Evolutionary conservation across 2,113 vertebrate genomes (phyloP).

Genomic region (Triplophysa siluroides): DNA sequence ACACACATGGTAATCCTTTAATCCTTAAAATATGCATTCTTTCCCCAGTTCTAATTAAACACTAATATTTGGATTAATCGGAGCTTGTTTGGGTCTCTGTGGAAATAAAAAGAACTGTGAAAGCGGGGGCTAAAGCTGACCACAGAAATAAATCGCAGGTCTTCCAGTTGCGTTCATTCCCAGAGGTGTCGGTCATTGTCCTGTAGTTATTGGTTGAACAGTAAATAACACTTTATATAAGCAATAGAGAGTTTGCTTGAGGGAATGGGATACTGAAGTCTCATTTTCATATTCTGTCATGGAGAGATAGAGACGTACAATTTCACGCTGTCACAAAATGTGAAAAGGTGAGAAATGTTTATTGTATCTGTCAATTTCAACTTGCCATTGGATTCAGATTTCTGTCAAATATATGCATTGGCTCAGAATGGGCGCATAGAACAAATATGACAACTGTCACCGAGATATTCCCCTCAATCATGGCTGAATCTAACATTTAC

Average conservation of each 20-base stretch:
- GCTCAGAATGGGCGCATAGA: slow-evolving; percentile 31
- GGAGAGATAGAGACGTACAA: slow-evolving; percentile 26
- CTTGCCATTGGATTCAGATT: slow-evolving; percentile 17
- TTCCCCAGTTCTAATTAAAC: slow-evolving; percentile 56
- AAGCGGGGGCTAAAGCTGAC: not conserved
- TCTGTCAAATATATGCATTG: slow-evolving; percentile 36
- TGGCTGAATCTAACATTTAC: slow-evolving; percentile 1
- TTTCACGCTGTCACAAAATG: slow-evolving; percentile 35
- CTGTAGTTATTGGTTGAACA: slow-evolving; percentile 1
- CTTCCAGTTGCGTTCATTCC: not conserved
- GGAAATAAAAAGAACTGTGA: slow-evolving; percentile 12
- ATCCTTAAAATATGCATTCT: slow-evolving; percentile 56
- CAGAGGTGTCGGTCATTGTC: slow-evolving; percentile 12
- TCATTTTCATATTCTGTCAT: slow-evolving; percentile 21
- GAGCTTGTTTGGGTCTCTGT: slow-evolving; percentile 28
- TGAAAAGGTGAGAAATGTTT: slow-evolving; percentile 32
- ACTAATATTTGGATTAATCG: slow-evolving; percentile 57
- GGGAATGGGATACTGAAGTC: not conserved
- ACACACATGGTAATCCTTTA: slow-evolving; percentile 54
- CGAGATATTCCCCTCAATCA: not conserved
- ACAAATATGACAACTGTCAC: slow-evolving; percentile 29
- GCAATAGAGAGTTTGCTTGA: slow-evolving; percentile 2
- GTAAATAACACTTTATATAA: slow-evolving; percentile 22
- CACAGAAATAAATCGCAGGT: not conserved
- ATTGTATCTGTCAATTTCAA: slow-evolving; percentile 41